Evolutionary conservation across 1,140 invertebrate genomes (phyloP), one percentile per base, ranked within the genome.

Genomic region (Drosophila lacteicornis): DNA sequence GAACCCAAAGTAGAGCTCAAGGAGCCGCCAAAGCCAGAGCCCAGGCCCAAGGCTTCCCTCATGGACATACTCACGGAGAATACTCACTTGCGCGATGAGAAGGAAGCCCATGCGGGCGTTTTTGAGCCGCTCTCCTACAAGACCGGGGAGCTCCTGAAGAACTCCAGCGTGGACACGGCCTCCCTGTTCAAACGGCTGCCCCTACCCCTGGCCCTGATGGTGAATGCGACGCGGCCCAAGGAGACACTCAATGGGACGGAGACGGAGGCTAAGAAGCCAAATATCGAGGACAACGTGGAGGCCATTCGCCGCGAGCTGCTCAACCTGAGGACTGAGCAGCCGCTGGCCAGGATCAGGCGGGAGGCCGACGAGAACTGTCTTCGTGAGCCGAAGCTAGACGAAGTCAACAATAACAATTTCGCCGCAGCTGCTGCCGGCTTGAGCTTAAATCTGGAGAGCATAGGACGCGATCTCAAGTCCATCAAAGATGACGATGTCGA

Each of bases 101-200:
- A 78, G 25, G 71, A 91, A 40, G 80, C 91, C 1, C 91, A 91
- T 49, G 75, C 70, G 1, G 82, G 78, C 3, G 91, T 88, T 30
- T 92, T 74, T 17, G 92, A 92, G 62, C 92, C 92, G 0, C 70
- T 92, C 0, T 92, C 92, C 2, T 92, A 92, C 47, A 91, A 92
- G 59, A 80, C 83, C 0, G 92, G 91, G 1, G 91, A 92, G 30
- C 70, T 78, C 1, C 61, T 78, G 2, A 78, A 70, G 25, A 92
- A 92, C 80, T 38, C 22, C 7, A 78, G 63, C 8, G 43, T 13
- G 15, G 63, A 58, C n/a, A 53, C 25, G 3, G 67, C 63, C 0
- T 22, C 51, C 0, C 30, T 84, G 8, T 79, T 82, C 1, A 75
- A 80, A 58, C 75, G 81, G 17, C 45, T 91, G 19, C 91, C 91